Percentiles rank a stretch among this genome's conserved stretches.
phyloP scores from a whole-genome alignment of 2,797 vertebrate species.

The Enteromius trimaculatus region DNA sequence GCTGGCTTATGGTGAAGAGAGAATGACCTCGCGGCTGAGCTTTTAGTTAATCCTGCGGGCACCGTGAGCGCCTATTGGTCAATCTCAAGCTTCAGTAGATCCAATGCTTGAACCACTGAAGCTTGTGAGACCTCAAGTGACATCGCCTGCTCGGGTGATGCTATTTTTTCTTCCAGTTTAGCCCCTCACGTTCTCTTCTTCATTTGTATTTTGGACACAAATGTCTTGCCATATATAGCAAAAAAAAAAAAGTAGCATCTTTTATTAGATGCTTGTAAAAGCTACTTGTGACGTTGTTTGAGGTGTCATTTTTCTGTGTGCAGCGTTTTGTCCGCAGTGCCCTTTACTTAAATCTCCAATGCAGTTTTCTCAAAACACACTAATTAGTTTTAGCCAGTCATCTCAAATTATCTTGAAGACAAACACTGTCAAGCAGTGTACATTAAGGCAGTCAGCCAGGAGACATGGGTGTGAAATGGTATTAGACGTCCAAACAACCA shows the following conservation, averaged over 20 bases:
- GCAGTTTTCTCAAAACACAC: slow-evolving; percentile 24
- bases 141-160: slow-evolving; percentile 36
- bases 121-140: slow-evolving; percentile 55
- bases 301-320: background rate
- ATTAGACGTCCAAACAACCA: slow-evolving; percentile 13
- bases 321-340: background rate
- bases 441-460: slow-evolving; percentile 4
- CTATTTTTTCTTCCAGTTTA: background rate
- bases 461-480: slow-evolving; percentile 1
- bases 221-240: slow-evolving; percentile 43
- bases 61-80: slow-evolving; percentile 59
- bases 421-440: background rate
- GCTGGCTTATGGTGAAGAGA: slow-evolving; percentile 38
- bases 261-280: slow-evolving; percentile 29
- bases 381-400: slow-evolving; percentile 6
- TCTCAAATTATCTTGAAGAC: background rate
- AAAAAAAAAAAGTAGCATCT: background rate
- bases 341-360: background rate
- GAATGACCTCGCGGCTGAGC: slow-evolving; percentile 66
- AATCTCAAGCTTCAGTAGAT: slow-evolving; percentile 39
- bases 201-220: slow-evolving; percentile 29
- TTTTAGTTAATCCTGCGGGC: slow-evolving; percentile 53
- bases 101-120: slow-evolving; percentile 37
- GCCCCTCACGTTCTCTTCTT: slow-evolving; percentile 55
- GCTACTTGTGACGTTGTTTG: background rate